These are phyloP conservation scores for Bimastos eiseni DNA, from an alignment of 2,888 invertebrate species.

Conservation along the genomic window DNA sequence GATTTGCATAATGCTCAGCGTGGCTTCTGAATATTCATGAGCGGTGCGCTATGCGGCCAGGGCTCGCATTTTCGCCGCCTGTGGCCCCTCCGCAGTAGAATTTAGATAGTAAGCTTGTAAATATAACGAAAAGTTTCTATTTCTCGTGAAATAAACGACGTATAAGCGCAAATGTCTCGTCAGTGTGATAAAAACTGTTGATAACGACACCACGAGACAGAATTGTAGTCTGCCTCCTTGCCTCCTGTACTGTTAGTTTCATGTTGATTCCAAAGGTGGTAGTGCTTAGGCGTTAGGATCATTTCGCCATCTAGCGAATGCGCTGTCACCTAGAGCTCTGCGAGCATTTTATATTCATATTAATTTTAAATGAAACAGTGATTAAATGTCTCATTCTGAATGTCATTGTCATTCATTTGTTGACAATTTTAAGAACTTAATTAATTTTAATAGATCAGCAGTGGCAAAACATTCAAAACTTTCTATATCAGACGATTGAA, in stretches of 20 bases:
- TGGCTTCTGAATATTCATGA: background rate
- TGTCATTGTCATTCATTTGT: background rate
- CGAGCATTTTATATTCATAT: background rate
- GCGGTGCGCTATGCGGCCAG: background rate
- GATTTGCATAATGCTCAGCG: background rate
- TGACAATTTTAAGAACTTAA: background rate
- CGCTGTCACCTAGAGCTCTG: background rate
- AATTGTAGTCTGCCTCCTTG: background rate
- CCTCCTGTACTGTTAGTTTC: background rate
- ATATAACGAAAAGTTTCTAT: background rate
- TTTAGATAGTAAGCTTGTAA: background rate
- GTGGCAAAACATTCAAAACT: background rate
- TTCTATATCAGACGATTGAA: background rate
- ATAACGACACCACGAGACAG: background rate
- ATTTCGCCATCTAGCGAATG: background rate
- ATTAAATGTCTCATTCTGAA: background rate
- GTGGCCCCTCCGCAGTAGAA: too few relatives aligned
- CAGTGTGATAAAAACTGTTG: background rate
- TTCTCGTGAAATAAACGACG: background rate
- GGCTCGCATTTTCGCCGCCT: too few relatives aligned
- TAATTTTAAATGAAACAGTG: background rate
- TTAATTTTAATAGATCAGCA: background rate
- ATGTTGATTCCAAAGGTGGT: background rate
- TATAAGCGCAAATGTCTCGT: background rate
- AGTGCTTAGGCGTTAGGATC: background rate